Percentiles rank a stretch among this genome's conserved stretches.
These are phyloP conservation scores for Sarcophaga subvicina DNA, from an alignment of 2,888 invertebrate species.

Conservation along the genomic window DNA sequence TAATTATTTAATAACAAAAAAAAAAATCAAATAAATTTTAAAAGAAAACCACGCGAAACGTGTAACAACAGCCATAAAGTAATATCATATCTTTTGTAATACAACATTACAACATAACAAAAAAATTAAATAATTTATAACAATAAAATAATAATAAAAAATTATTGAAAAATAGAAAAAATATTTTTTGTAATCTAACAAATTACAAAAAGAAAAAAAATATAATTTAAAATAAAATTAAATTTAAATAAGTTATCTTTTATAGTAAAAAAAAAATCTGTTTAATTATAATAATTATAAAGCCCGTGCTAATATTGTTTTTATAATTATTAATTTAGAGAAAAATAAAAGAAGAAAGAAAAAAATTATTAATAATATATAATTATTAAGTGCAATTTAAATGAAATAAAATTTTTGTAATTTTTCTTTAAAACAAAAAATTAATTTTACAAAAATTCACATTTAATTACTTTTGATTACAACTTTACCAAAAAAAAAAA, in stretches of 20 bases:
- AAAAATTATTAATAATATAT: background rate
- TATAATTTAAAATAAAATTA: slow-evolving; percentile 6
- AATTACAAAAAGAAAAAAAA: slow-evolving; percentile 14
- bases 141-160: slow-evolving; percentile 5
- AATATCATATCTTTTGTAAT: background rate
- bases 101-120: slow-evolving; percentile 3
- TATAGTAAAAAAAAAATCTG: slow-evolving; percentile 8
- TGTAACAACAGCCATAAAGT: slow-evolving; percentile 30
- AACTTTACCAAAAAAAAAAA: slow-evolving; percentile 31
- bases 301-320: slow-evolving; percentile 32
- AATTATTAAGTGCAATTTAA: background rate
- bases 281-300: slow-evolving; percentile 27
- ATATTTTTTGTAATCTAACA: background rate
- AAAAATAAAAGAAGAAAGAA: background rate
- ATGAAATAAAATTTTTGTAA: slow-evolving; percentile 16
- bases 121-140: background rate
- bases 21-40: background rate
- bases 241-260: slow-evolving; percentile 33
- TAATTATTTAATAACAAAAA: slow-evolving; percentile 28
- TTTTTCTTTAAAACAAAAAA: slow-evolving; percentile 21
- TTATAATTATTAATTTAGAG: background rate
- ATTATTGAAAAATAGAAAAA: slow-evolving; percentile 28
- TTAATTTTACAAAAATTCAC: slow-evolving; percentile 25
- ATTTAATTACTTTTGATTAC: slow-evolving; percentile 50
- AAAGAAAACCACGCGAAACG: slow-evolving; percentile 49